Evolutionary conservation across 2,113 vertebrate species (phyloP).

Genomic region (Hemiprocne comata): DNA sequence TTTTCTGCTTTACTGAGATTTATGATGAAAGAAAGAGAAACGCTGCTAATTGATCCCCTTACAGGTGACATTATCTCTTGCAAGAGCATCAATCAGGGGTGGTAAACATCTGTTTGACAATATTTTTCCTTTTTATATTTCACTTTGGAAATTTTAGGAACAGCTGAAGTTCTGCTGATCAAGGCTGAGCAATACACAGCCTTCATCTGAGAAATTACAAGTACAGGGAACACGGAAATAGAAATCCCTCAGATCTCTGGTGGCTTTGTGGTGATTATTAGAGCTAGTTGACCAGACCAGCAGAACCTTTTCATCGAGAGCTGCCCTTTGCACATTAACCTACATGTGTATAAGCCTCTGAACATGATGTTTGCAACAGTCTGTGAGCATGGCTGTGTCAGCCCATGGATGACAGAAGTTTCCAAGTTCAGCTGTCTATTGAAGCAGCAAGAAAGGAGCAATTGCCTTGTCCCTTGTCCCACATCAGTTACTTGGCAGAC

Average conservation of each 20-base stretch:
- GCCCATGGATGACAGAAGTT: neutral
- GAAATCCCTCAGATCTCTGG: neutral
- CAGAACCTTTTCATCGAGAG: constrained; percentile 6
- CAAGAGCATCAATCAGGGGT: neutral
- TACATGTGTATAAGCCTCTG: neutral
- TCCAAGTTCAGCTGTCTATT: neutral
- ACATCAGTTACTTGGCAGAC: neutral
- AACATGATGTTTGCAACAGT: fast-evolving
- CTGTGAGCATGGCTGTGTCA: neutral
- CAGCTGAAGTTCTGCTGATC: neutral
- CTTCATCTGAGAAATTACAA: neutral
- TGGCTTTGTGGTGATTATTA: neutral
- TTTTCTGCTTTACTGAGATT: constrained; percentile 41
- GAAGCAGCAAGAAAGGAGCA: neutral
- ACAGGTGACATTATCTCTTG: constrained; percentile 12
- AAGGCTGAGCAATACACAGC: neutral
- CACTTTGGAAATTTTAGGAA: neutral
- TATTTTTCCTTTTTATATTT: neutral
- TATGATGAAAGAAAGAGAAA: constrained; percentile 28
- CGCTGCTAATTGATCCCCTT: neutral
- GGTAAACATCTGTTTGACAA: neutral
- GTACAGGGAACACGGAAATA: neutral
- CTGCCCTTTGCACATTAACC: neutral
- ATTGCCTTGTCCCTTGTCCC: neutral
- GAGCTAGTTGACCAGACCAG: neutral